These are phyloP conservation scores for Mermis nigrescens DNA, from an alignment of 2,888 invertebrate genomes.

Conservation along the genomic window DNA sequence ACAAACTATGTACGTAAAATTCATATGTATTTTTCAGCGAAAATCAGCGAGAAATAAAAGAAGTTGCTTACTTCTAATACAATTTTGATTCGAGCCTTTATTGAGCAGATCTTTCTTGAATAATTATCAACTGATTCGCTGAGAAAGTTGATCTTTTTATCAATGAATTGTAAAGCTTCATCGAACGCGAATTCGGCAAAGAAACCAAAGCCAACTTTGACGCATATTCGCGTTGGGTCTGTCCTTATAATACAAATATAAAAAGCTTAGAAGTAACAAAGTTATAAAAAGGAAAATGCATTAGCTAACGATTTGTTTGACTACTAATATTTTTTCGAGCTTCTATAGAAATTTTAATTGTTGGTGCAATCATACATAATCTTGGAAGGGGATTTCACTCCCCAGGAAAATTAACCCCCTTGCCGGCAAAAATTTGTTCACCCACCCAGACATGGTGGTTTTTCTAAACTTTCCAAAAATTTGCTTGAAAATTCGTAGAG, in stretches of 20 bases:
- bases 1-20: no score
- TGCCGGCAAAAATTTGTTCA: no score
- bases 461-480: no score
- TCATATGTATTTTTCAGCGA: no score
- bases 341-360: background rate
- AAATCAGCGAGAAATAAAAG: no score
- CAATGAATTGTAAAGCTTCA: conserved; percentile 52
- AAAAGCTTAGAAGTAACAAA: background rate
- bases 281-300: no score
- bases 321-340: background rate
- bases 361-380: no score
- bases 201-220: conserved; percentile 55
- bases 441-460: no score
- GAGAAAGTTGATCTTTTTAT: conserved; percentile 47
- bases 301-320: background rate
- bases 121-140: conserved; percentile 46
- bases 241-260: conserved; percentile 23
- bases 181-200: conserved; percentile 51
- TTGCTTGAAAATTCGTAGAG: no score
- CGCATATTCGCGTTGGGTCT: conserved; percentile 46
- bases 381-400: no score
- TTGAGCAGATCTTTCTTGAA: conserved; percentile 47
- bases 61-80: conserved; percentile 46
- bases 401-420: no score
- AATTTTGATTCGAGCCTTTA: conserved; percentile 57